These are phyloP conservation scores for Carpatolechia fugitivella DNA, from an alignment of 2,888 invertebrate species.

Conservation along the genomic window DNA sequence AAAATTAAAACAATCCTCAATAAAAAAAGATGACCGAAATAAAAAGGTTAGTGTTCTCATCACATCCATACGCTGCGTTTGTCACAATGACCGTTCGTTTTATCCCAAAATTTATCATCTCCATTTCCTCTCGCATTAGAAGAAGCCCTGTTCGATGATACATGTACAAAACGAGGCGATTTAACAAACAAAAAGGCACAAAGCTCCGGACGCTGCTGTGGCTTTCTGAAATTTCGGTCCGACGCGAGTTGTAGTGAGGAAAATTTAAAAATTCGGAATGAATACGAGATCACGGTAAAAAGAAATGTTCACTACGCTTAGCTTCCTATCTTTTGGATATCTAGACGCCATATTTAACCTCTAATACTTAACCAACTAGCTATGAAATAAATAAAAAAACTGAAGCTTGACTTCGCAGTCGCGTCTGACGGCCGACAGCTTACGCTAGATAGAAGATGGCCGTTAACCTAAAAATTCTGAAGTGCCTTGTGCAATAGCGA, in stretches of 20 bases:
- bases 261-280: slow-evolving; percentile 5
- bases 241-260: neutral
- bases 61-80: neutral
- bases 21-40: too few relatives aligned
- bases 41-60: neutral
- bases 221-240: slow-evolving; percentile 3
- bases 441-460: too few relatives aligned
- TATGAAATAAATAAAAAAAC: too few relatives aligned
- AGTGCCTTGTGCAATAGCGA: too few relatives aligned
- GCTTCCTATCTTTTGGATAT: too few relatives aligned
- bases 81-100: neutral
- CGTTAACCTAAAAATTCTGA: too few relatives aligned
- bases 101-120: neutral
- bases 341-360: too few relatives aligned
- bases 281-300: neutral
- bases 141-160: slow-evolving; percentile 22
- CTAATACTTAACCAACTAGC: too few relatives aligned
- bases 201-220: neutral
- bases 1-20: too few relatives aligned
- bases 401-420: too few relatives aligned
- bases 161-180: slow-evolving; percentile 12
- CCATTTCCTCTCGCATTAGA: neutral
- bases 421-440: too few relatives aligned
- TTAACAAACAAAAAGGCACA: slow-evolving; percentile 6
- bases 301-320: too few relatives aligned